Base-by-base conservation (phyloP, 2,888 invertebrate species). In the Leucophenga montana region DNA sequence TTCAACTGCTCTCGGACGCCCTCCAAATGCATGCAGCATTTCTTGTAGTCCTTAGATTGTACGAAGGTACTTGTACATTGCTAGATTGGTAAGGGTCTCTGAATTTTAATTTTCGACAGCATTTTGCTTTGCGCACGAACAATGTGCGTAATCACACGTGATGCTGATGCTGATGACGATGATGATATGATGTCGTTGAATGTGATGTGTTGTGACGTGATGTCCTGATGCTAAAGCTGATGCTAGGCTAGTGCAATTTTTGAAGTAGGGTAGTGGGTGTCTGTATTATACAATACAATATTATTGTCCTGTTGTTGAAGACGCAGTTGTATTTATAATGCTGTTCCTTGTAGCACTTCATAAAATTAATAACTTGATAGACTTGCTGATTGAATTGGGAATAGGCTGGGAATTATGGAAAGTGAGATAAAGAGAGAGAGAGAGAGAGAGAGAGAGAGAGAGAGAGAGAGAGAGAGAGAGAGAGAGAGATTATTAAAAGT, bases 71-170 rank as follows among this genome's bases (percentile, higher is more conserved):
- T 27, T 27, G 27, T 27, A 27, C 27, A 27, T 27, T 61, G 22
- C 66, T 62, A 54, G 59, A 33, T 31, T 27, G 46, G 53, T 44
- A 84, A 83, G 82, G 84, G 83, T 76, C 80, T 75, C 75, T 79
- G 86, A 84, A 84, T 85, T 85, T 86, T 85, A 85, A 86, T 86
- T 85, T 85, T 78, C 78, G 82, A 79, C 78, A 82, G 78, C 80
- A 76, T 78, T 80, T 75, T 72, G 77, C 73, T 73, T 77, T 79
- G 83, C 79, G 75, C 78, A 78, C 76, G 77, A 86, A 86, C 87
- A 86, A 86, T 86, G 85, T 81, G 86, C 85, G 86, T 87, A 86
- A 86, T 86, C 87, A 86, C 80, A 85, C 82, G 87, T 85, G 83
- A 82, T 74, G 77, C 68, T 31, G 67, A 67, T 64, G 68, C 22